These are phyloP conservation scores for Schizopygopsis pylzovi DNA, from an alignment of 2,797 vertebrate genomes.

Conservation along the genomic window DNA sequence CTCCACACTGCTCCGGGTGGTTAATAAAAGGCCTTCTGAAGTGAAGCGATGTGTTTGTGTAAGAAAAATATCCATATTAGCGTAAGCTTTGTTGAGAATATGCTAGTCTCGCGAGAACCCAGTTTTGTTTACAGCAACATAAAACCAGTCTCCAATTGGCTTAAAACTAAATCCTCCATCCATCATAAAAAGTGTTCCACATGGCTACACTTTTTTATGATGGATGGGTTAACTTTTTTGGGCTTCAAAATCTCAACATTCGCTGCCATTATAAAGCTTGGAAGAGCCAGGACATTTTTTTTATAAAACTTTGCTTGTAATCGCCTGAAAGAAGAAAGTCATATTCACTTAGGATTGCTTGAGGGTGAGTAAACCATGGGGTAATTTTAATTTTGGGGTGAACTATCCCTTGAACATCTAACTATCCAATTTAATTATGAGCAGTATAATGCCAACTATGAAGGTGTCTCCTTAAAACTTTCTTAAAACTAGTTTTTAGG, in stretches of 20 bases:
- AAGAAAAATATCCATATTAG: not conserved
- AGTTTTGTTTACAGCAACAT: too few species aligned
- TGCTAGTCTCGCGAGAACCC: not conserved
- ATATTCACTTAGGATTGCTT: not conserved
- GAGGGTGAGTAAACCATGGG: not conserved
- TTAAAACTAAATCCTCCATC: too few species aligned
- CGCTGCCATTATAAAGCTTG: not conserved
- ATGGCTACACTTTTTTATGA: too few species aligned
- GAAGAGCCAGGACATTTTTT: not conserved
- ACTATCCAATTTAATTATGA: not conserved
- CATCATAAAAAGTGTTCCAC: too few species aligned
- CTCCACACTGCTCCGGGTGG: not conserved
- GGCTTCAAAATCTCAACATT: not conserved
- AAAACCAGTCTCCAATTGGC: too few species aligned
- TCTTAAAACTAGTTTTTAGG: slow-evolving; percentile 14
- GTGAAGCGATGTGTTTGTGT: not conserved
- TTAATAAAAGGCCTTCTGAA: not conserved
- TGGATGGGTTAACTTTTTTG: too few species aligned
- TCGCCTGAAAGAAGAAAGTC: not conserved
- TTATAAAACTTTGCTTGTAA: not conserved
- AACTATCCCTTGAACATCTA: not conserved
- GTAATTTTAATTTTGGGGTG: not conserved
- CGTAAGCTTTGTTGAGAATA: not conserved
- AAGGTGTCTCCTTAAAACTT: not conserved
- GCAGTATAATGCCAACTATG: not conserved